These are phyloP conservation scores for Dryomyza anilis DNA, from an alignment of 2,888 invertebrate species.

Conservation along the genomic window DNA sequence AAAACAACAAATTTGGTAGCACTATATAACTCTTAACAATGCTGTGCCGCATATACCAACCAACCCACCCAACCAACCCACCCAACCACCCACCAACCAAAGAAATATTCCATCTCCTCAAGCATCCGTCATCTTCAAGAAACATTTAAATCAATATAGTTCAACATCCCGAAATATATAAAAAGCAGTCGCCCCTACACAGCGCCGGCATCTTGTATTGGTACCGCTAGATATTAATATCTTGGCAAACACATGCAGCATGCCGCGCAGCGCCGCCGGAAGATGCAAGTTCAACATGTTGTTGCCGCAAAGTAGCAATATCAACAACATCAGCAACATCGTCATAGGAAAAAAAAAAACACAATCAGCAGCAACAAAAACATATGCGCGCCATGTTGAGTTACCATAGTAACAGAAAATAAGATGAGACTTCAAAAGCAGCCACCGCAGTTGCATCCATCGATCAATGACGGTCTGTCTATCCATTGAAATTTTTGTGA, in stretches of 20 bases:
- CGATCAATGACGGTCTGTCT: neutral
- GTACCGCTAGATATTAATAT: too few species aligned
- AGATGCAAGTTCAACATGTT: conserved; percentile 27
- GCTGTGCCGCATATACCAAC: neutral
- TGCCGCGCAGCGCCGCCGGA: neutral
- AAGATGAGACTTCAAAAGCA: too few species aligned
- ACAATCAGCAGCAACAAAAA: neutral
- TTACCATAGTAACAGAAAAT: too few species aligned
- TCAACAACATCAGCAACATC: neutral
- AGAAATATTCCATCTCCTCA: neutral
- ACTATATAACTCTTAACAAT: conserved; percentile 21
- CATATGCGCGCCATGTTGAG: too few species aligned
- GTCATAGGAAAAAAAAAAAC: neutral
- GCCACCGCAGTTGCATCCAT: neutral
- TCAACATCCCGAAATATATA: neutral
- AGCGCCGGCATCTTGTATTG: neutral
- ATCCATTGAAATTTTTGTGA: neutral
- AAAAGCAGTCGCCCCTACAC: neutral
- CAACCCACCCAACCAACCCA: too few species aligned
- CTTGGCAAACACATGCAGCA: too few species aligned
- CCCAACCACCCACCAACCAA: neutral
- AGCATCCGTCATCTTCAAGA: neutral
- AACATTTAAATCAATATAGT: neutral
- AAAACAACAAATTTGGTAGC: too few species aligned
- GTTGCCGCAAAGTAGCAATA: neutral